Conservation (phyloP, 2,797 vertebrate species). For the Chelidonichthys spinosus region DNA sequence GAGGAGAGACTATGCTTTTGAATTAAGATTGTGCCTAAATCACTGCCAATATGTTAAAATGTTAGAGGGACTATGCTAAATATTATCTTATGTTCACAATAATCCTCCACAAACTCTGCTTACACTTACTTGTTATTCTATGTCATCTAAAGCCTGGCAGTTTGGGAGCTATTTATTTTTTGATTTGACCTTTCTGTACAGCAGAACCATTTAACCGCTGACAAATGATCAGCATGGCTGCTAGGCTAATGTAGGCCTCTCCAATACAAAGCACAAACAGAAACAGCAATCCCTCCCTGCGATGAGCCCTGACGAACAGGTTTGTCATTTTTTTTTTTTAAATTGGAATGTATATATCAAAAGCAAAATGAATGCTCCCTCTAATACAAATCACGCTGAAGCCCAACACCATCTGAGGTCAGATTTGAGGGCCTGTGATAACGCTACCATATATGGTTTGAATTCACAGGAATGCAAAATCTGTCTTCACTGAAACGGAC, state of each 20-base stretch:
- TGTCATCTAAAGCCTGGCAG: neutral
- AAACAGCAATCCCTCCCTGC: neutral
- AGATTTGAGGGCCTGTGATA: neutral
- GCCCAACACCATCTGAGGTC: neutral
- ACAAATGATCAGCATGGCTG: constrained; percentile 1
- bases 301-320: neutral
- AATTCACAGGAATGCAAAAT: neutral
- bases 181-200: neutral
- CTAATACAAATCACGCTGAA: constrained; percentile 5
- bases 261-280: neutral
- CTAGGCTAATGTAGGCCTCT: neutral
- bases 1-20: neutral
- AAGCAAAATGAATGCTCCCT: neutral
- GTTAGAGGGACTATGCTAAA: neutral
- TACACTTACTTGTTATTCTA: neutral
- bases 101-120: neutral
- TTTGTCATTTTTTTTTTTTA: constrained; percentile 6
- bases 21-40: neutral
- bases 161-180: neutral
- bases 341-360: constrained; percentile 25
- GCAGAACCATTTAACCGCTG: neutral
- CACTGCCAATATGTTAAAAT: neutral
- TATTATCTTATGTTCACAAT: neutral
- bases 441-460: neutral
- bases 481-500: neutral